phyloP scores from a whole-genome alignment of 2,113 vertebrate genomes.

The Anseranas semipalmata region DNA sequence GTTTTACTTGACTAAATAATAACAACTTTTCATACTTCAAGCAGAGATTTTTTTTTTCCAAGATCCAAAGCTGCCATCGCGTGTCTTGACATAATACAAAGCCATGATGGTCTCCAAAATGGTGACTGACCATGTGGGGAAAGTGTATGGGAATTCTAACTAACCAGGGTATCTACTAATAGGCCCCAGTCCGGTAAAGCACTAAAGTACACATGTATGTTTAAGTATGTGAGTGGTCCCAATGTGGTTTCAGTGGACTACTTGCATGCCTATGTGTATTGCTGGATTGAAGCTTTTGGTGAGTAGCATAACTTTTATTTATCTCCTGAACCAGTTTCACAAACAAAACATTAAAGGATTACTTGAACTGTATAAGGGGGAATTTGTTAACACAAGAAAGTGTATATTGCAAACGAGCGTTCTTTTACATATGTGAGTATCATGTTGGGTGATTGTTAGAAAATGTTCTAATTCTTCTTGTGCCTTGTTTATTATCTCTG shows the following conservation, averaged over 20 bases:
- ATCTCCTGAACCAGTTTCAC: constrained; percentile 38
- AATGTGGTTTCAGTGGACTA: constrained; percentile 51
- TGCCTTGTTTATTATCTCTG: neutral
- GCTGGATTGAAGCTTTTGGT: constrained; percentile 66
- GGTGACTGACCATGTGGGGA: constrained; percentile 35
- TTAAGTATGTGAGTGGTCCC: constrained; percentile 56
- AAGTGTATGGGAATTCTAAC: constrained; percentile 32
- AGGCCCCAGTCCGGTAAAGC: constrained; percentile 55
- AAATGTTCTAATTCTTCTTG: neutral
- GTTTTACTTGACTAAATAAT: neutral
- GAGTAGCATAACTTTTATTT: constrained; percentile 61
- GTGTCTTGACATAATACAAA: constrained; percentile 41
- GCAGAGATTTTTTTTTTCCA: neutral
- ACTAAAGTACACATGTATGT: constrained; percentile 27
- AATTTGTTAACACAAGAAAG: neutral
- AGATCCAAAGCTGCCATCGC: constrained; percentile 54
- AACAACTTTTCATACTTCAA: constrained; percentile 20
- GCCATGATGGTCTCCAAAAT: constrained; percentile 35
- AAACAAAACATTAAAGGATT: neutral
- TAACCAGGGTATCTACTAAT: constrained; percentile 50
- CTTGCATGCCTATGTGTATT: constrained; percentile 61
- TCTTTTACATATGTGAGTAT: neutral
- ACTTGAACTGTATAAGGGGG: neutral
- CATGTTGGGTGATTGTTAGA: neutral
- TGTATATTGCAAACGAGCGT: neutral